Base-by-base conservation (phyloP, 1,140 invertebrate genomes). In the Zaprionus tsacasi region DNA sequence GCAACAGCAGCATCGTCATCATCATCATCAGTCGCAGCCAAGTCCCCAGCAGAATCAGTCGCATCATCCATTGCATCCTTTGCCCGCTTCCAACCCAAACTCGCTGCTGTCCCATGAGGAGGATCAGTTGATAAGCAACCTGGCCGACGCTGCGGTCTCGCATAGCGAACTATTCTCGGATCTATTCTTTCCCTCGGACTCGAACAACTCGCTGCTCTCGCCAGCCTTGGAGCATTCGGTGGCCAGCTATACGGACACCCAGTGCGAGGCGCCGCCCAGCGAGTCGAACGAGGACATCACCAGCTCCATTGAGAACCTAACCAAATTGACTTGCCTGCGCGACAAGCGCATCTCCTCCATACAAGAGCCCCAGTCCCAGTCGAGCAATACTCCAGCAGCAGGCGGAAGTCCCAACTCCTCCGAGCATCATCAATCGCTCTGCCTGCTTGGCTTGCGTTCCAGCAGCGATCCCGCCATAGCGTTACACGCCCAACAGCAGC, bases 271-370 rank as follows among this genome's bases (percentile, higher is more conserved):
- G 25, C 65, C 77, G 15, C 72, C 73, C 54, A 78, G 70, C 45
- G 85, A 78, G 43, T 56, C 78, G 8, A 52, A 75, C 74, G 83
- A 91, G 60, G 81, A 90, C 27, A 76, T 92, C 30, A 91, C 91
- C 48, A 89, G 83, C 57, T 92, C 89, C 75, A 82, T 92, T 48
- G 86, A 90, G 73, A 91, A 92, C 60, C 87, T 79, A 33, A 91
- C 81, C 70, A 93, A 91, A 89, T 86, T 76, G 65, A 93, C 76
- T 74, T 93, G 54, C 58, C 57, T 89, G 52, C 86, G 90, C 30
- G 83, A 91, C 93, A 78, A 92, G 92, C 77, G 93, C 70, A 48
- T 93, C 81, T 85, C 91, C 92, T 66, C 93, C n/a, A 91, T 89
- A 38, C 90, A 86, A 5, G 88, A 94, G n/a, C n/a, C n/a, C 70